These are phyloP conservation scores for Drosophila kikkawai DNA, from an alignment of 1,140 invertebrate species.

Conservation along the genomic window DNA sequence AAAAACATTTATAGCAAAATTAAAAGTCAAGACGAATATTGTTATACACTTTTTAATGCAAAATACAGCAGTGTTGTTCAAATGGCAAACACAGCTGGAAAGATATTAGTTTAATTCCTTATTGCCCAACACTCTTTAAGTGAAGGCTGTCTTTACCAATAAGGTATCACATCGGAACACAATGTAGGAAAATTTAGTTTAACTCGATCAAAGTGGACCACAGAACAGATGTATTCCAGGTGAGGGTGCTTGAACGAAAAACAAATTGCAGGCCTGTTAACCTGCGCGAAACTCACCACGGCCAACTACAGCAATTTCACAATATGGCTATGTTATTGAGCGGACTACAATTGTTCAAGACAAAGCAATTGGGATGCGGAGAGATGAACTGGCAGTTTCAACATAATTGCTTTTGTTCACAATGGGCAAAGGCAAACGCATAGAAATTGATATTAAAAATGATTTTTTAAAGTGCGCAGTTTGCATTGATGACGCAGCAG, in stretches of 20 bases:
- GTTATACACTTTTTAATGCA: not conserved
- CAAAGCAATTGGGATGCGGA: slow-evolving; percentile 38
- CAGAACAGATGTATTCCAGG: slow-evolving; percentile 4
- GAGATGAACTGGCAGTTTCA: slow-evolving; percentile 23
- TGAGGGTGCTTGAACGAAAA: slow-evolving; percentile 17
- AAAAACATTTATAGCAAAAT: slow-evolving; percentile 10
- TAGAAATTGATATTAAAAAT: slow-evolving; percentile 52
- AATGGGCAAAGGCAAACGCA: slow-evolving; percentile 35
- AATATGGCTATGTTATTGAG: slow-evolving; percentile 44
- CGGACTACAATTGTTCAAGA: slow-evolving; percentile 23
- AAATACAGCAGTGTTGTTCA: slow-evolving; percentile 7
- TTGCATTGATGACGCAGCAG: slow-evolving; percentile 81
- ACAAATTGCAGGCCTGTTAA: slow-evolving; percentile 64
- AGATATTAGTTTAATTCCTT: not conserved
- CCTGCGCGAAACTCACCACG: slow-evolving; percentile 66
- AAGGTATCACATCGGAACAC: slow-evolving; percentile 1
- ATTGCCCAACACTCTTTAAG: not conserved
- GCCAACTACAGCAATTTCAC: slow-evolving; percentile 38
- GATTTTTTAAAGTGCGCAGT: slow-evolving; percentile 71
- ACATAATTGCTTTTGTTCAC: slow-evolving; percentile 29
- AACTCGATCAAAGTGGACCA: slow-evolving; percentile 25
- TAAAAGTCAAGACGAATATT: not conserved
- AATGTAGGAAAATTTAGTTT: not conserved
- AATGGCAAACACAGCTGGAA: not conserved
- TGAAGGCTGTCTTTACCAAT: slow-evolving; percentile 4